Base-by-base conservation (phyloP, 2,888 invertebrate genomes). In the Sepioteuthis lessoniana region DNA sequence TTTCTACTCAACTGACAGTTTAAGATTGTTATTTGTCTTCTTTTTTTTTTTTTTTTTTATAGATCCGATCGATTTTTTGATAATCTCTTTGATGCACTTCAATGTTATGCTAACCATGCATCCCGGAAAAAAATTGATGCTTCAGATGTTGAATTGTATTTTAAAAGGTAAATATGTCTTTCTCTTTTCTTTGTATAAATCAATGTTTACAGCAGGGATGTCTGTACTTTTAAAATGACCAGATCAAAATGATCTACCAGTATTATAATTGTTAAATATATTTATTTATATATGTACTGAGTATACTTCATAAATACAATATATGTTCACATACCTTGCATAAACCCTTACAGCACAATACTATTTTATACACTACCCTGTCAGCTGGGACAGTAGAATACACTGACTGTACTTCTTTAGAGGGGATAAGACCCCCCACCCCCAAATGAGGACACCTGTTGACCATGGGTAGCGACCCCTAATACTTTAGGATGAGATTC, bases 11-110 rank as follows among this genome's bases (percentile, higher is more conserved):
- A 55, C 21, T 55, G 50, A 31, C 31, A 8, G n/a, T 76, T n/a
- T 76, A n/a, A 94, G 91, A 94, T 95, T 42, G 91, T 46, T 92
- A 10, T 46, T 25, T n/a, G n/a, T n/a, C n/a, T n/a, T n/a, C 21
- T 90, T 38, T 46, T 93, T 93, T 31, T 94, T 60, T 38, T 3
- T 94, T 46, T 93, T 94, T 50, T 94, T 95, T 95, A 31, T 94
- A 97, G 97, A 94, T 98, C 94, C 97, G 98, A 96, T 97, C 98
- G 96, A 98, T 99, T 93, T 97, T 98, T 91, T 98, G 98, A 94
- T 98, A 99, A 97, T 97, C 97, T 92, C 98, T 98, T 99, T 98
- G 98, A 0, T 97, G 98, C 96, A 98, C 98, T 94, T 98, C 99
- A 97, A 31, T 95, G 95, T 4, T 96, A 95, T 94, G 95, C 96